Evolutionary conservation across 2,113 vertebrate genomes (phyloP), one percentile per base, ranked within the genome.

Genomic region (Baryphthengus martii): DNA sequence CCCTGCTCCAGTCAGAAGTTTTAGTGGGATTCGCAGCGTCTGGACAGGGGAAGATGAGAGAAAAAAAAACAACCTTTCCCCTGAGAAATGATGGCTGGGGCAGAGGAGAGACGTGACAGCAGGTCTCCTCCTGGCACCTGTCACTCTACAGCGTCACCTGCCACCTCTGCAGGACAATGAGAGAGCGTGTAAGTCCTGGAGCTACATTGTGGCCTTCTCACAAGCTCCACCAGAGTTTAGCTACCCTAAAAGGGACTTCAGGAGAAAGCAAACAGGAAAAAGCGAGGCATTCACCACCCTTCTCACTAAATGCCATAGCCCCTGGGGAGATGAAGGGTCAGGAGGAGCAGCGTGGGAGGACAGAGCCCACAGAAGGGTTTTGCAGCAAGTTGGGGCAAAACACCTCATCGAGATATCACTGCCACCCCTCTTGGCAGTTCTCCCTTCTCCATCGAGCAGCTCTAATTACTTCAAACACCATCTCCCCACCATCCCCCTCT

Each of bases 1-100:
- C 96, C 95, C 93, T 72, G 92, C 96, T 74, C 83, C 79, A 85
- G 95, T 95, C 96, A 89, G 80, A 94, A 96, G 90, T 97, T 97
- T 89, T 93, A 95, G 85, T 67, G 83, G 93, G 95, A 96, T 97
- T 96, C 83, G 0, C 80, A 94, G 89, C 0, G 80, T 97, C 95
- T 96, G 86, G 90, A 35, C 23, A 7, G 25, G 66, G 23, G 40
- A 94, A 96, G 88, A 63, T 25, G 85, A 93, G 85, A 93, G 59
- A 1, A 55, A 74, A 68, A 62, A 53, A 44, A 50, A 13, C 5
- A 1, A 0, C 8, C 19, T 66, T 75, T 86, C 65, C 73, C 76
- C 44, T 50, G 89, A 87, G 88, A 84, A 89, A 68, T 6, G 33
- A 58, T 26, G 62, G 68, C 31, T 29, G 31, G 50, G 63, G 33